Conservation (phyloP, 2,888 invertebrate genomes). For the Rhingia rostrata region DNA sequence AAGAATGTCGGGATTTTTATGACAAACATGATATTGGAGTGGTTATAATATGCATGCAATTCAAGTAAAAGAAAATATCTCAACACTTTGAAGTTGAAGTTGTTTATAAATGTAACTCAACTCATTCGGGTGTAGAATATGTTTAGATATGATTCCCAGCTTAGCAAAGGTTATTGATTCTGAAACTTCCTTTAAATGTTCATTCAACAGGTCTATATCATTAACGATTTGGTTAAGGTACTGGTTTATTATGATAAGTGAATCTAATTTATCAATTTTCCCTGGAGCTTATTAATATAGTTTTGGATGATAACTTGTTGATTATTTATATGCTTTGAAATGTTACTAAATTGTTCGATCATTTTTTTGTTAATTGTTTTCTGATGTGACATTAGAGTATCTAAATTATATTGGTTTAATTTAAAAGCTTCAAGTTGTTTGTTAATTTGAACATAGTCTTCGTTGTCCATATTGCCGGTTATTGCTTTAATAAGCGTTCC, state of each 20-base stretch:
- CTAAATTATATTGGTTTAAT: neutral
- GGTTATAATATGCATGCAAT: neutral
- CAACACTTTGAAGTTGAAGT: neutral
- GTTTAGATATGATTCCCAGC: neutral
- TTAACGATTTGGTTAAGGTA: neutral
- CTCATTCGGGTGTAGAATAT: neutral
- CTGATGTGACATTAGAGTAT: neutral
- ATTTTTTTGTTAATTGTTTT: conserved; percentile 5
- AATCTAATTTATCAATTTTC: neutral
- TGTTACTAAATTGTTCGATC: neutral
- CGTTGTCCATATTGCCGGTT: conserved; percentile 2
- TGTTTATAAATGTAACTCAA: neutral
- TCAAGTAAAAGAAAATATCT: neutral
- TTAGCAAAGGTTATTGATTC: neutral
- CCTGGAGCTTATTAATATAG: neutral
- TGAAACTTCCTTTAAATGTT: neutral
- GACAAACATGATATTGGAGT: conserved; percentile 3
- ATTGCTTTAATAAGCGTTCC: conserved; percentile 2
- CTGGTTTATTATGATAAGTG: neutral
- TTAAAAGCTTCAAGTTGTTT: conserved; percentile 8
- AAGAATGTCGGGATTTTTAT: neutral
- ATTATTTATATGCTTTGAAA: neutral
- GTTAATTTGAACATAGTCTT: neutral
- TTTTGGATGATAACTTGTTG: neutral
- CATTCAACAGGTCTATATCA: neutral